These are phyloP conservation scores for Scomberomorus guttatus DNA, from an alignment of 2,797 vertebrate species.

Conservation along the genomic window DNA sequence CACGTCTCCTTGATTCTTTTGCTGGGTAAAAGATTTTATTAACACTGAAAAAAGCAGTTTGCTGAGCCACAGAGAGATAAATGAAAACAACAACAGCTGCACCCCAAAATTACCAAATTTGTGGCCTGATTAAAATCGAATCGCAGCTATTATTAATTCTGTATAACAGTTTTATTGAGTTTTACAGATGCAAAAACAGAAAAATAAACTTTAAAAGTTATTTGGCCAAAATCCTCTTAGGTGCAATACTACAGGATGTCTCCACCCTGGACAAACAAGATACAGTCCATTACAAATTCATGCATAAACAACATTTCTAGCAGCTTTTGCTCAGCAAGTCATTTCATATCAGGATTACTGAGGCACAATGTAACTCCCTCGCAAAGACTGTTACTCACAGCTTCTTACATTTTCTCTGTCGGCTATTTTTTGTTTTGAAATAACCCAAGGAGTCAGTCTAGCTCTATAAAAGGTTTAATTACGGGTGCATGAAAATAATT, in stretches of 20 bases:
- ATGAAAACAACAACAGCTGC: slow-evolving; percentile 10
- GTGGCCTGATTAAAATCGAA: neutral
- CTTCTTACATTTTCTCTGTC: slow-evolving; percentile 5
- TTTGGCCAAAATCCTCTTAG: neutral
- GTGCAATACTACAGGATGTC: slow-evolving; percentile 1
- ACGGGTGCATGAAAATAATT: slow-evolving; percentile 26
- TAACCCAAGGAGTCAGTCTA: neutral
- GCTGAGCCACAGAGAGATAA: neutral
- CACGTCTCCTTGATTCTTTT: neutral
- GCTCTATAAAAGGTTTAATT: slow-evolving; percentile 29
- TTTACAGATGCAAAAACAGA: neutral
- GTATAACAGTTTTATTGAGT: neutral
- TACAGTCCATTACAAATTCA: slow-evolving; percentile 27
- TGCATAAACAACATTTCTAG: slow-evolving; percentile 33
- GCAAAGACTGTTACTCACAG: slow-evolving; percentile 14
- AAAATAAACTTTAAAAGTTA: neutral
- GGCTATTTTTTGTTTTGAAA: slow-evolving; percentile 4
- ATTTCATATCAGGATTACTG: slow-evolving; percentile 20
- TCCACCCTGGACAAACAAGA: slow-evolving; percentile 3
- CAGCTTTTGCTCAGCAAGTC: slow-evolving; percentile 33
- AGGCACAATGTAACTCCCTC: neutral
- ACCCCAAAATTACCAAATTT: neutral
- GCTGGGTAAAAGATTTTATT: slow-evolving; percentile 1
- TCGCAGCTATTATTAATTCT: neutral
- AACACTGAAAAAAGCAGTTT: neutral